A percentile compares a stretch with the other conserved stretches of the same genome.
Conservation (phyloP, 2,888 invertebrate species). For the Pardosa pseudoannulata region DNA sequence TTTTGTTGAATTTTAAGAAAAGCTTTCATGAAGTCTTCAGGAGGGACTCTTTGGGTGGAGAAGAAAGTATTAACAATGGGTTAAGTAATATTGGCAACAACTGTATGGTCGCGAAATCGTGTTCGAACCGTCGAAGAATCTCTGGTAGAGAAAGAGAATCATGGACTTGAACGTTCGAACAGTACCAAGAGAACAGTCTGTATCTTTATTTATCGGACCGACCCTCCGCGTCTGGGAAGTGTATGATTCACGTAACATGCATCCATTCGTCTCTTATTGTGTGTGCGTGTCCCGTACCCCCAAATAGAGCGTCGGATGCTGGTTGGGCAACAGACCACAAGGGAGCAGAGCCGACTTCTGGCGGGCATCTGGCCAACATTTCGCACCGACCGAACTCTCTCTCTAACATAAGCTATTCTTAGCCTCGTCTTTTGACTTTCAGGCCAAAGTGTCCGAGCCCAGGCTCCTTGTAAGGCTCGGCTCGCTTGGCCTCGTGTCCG, state of each 20-base stretch:
- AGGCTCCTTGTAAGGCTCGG: constrained; percentile 26
- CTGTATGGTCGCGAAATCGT: too few relatives aligned
- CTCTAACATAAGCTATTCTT: constrained; percentile 55
- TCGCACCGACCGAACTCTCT: constrained; percentile 25
- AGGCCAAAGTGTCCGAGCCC: constrained; percentile 62
- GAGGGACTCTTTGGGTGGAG: too few relatives aligned
- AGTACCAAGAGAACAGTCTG: too few relatives aligned
- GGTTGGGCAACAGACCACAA: constrained; percentile 57
- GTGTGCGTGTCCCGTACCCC: constrained; percentile 21
- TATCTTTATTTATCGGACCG: too few relatives aligned
- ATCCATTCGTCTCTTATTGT: neutral
- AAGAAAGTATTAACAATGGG: too few relatives aligned
- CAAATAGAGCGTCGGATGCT: constrained; percentile 51
- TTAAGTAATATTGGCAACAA: too few relatives aligned
- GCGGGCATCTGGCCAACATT: constrained; percentile 67
- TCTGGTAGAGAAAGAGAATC: too few relatives aligned
- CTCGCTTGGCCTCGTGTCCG: constrained; percentile 31
- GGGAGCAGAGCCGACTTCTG: neutral
- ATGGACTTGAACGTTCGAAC: too few relatives aligned
- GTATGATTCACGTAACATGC: neutral
- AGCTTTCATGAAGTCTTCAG: too few relatives aligned
- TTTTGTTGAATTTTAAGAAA: too few relatives aligned
- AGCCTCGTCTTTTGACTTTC: constrained; percentile 45
- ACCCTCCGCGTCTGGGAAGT: constrained; percentile 14
- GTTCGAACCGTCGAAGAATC: too few relatives aligned